phyloP scores from a whole-genome alignment of 1,140 invertebrate species.

The Tetramorium parvispinum region DNA sequence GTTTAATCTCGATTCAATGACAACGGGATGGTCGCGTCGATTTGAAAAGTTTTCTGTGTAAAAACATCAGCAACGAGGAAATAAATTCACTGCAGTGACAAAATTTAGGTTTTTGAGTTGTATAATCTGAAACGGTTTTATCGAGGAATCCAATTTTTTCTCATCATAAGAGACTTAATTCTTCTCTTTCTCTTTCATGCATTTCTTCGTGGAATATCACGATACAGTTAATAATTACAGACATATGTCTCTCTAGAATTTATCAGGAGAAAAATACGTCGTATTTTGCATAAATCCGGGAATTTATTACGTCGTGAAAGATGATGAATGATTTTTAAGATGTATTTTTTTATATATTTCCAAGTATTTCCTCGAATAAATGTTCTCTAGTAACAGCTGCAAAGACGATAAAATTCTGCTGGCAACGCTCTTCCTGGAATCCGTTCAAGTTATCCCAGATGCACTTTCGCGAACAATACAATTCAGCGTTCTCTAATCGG shows the following conservation, averaged over 20 bases:
- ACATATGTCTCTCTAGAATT: neutral
- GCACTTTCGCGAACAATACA: slow-evolving; percentile 21
- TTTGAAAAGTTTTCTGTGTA: neutral
- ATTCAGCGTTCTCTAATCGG: slow-evolving; percentile 3
- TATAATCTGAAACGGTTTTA: neutral
- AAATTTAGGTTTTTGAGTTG: neutral
- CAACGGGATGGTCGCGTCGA: neutral
- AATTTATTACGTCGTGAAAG: neutral
- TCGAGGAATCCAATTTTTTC: neutral
- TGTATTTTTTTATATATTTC: neutral
- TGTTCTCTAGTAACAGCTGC: neutral
- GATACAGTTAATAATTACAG: neutral
- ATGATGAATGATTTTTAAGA: slow-evolving; percentile 15
- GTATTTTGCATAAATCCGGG: neutral
- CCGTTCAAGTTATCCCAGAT: slow-evolving; percentile 16
- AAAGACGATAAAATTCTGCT: neutral
- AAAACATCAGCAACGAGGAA: neutral
- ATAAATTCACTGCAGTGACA: neutral
- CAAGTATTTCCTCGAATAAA: slow-evolving; percentile 6
- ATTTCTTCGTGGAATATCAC: neutral
- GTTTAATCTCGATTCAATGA: slow-evolving; percentile 36
- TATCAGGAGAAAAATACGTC: neutral
- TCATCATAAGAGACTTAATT: neutral
- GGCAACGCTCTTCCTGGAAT: neutral
- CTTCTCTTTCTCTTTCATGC: too few species aligned